phyloP scores from a whole-genome alignment of 2,888 invertebrate species.

The Empis livida region DNA sequence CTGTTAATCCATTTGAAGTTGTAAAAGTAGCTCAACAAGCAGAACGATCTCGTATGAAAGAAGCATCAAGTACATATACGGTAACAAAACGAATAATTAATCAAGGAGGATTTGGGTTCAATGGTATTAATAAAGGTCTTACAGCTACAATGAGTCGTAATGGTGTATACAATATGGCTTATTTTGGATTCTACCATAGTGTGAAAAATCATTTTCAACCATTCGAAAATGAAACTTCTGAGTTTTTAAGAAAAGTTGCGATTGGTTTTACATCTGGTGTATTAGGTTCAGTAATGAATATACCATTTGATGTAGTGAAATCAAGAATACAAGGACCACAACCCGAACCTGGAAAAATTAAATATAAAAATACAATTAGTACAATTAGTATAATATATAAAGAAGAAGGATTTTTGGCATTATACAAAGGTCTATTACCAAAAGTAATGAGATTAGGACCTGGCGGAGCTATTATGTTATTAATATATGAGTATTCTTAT shows the following conservation, averaged over 20 bases:
- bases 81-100: constrained; percentile 69
- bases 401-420: constrained; percentile 79
- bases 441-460: constrained; percentile 86
- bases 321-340: constrained; percentile 91
- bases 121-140: constrained; percentile 76
- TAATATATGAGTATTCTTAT: constrained; percentile 82
- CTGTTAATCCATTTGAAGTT: constrained; percentile 91
- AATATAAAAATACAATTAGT: constrained; percentile 64
- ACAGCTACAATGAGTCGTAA: constrained; percentile 82
- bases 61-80: constrained; percentile 60
- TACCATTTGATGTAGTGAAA: constrained; percentile 94
- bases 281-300: constrained; percentile 75
- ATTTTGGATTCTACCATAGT: constrained; percentile 91
- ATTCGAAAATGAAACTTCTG: constrained; percentile 50
- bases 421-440: constrained; percentile 86
- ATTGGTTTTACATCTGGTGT: constrained; percentile 83
- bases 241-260: constrained; percentile 60
- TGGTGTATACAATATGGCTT: constrained; percentile 85
- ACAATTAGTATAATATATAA: constrained; percentile 61
- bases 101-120: constrained; percentile 61
- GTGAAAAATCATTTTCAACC: constrained; percentile 63
- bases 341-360: constrained; percentile 53
- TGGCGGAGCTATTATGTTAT: constrained; percentile 89
- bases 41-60: constrained; percentile 46
- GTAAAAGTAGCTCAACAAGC: constrained; percentile 85